A percentile compares a stretch with the other conserved stretches of the same genome.
Evolutionary conservation across 2,888 invertebrate genomes (phyloP).

Genomic region (Pardosa pseudoannulata): DNA sequence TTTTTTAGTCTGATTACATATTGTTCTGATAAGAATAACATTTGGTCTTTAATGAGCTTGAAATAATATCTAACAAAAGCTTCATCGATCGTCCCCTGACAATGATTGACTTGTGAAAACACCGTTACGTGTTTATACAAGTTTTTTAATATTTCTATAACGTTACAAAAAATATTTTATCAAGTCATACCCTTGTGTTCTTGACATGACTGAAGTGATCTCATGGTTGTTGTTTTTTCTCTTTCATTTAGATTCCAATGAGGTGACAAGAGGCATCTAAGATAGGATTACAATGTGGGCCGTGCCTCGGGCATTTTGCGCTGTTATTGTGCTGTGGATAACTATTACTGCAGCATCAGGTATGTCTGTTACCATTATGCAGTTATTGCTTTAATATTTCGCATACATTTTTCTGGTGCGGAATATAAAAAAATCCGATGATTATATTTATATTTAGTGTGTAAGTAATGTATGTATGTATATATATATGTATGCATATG

Average conservation of each 20-base stretch:
- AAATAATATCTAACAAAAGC: background rate
- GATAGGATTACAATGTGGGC: constrained; percentile 8
- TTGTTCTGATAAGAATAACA: too few species aligned
- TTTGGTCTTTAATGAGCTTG: background rate
- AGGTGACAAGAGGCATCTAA: constrained; percentile 21
- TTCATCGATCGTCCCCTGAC: background rate
- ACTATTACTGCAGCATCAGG: background rate
- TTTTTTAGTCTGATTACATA: too few species aligned
- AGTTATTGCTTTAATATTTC: too few species aligned
- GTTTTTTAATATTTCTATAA: background rate
- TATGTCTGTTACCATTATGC: background rate
- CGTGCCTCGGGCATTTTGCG: background rate
- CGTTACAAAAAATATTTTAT: background rate
- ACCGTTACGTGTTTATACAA: background rate
- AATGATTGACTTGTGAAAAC: background rate
- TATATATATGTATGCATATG: too few species aligned
- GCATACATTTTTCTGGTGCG: too few species aligned
- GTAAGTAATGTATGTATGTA: too few species aligned
- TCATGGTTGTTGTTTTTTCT: constrained; percentile 1
- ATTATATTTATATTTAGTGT: too few species aligned
- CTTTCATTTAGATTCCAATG: constrained; percentile 17
- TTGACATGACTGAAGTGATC: background rate
- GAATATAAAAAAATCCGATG: too few species aligned
- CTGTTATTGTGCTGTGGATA: background rate
- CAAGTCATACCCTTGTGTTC: background rate